phyloP scores from a whole-genome alignment of 23 tunicate species.

The Pegea sp. region DNA sequence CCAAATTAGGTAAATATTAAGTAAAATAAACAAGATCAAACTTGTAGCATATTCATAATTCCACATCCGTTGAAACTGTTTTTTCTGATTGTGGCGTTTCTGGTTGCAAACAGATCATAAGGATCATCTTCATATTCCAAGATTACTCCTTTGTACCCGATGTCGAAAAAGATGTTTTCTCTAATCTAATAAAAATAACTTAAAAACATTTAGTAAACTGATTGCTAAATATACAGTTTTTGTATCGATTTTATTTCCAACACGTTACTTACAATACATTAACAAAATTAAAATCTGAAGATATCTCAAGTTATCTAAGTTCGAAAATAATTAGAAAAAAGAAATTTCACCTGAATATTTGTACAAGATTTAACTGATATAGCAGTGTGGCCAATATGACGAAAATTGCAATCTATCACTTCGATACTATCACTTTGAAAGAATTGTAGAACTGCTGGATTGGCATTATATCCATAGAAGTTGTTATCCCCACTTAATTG shows the following conservation, averaged over 20 bases:
- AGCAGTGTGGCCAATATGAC: conserved; percentile 19
- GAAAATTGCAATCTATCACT: conserved; percentile 6
- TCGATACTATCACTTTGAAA: conserved; percentile 3
- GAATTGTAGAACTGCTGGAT: conserved; percentile 16
- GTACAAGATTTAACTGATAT: not conserved
- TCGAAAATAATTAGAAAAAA: too few relatives aligned
- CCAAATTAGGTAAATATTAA: not conserved
- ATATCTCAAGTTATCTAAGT: too few relatives aligned
- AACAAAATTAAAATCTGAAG: too few relatives aligned
- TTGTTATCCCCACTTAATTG: conserved; percentile 10
- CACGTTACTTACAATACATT: too few relatives aligned
- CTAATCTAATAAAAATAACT: conserved; percentile 1
- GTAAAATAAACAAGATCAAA: not conserved
- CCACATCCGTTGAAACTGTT: conserved; percentile 25
- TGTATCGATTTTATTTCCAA: not conserved
- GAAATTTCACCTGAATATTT: conserved; percentile 4
- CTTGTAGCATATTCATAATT: conserved; percentile 15
- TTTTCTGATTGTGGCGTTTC: conserved; percentile 1
- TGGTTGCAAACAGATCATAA: conserved; percentile 1
- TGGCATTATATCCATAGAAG: conserved; percentile 10
- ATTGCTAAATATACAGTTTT: not conserved
- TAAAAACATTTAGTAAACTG: not conserved
- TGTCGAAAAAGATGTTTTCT: conserved; percentile 1
- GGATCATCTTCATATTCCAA: conserved; percentile 5
- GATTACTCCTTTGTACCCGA: conserved; percentile 7